Conservation (phyloP, 1,140 invertebrate genomes). For the Tetraneura akinire region DNA sequence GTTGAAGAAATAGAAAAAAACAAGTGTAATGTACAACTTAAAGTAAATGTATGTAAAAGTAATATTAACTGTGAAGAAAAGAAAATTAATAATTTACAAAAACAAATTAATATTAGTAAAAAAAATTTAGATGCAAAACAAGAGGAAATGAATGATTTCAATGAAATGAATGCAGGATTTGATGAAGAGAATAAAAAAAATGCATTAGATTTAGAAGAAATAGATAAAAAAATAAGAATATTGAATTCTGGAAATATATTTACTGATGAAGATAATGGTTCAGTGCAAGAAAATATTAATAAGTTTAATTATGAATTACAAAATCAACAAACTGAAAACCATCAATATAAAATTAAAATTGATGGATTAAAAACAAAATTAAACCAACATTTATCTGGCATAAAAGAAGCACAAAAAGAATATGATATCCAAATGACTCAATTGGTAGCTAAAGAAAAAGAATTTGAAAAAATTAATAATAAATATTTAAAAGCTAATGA, state of each 20-base stretch:
- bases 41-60: constrained; percentile 20
- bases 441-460: constrained; percentile 45
- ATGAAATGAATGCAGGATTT: constrained; percentile 33
- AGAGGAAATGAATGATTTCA: constrained; percentile 57
- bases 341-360: constrained; percentile 44
- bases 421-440: constrained; percentile 33
- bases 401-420: constrained; percentile 43
- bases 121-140: constrained; percentile 58
- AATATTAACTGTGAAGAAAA: constrained; percentile 15
- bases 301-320: constrained; percentile 39
- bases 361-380: constrained; percentile 45
- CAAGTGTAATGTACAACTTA: background rate
- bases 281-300: constrained; percentile 45
- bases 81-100: constrained; percentile 34
- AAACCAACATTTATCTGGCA: constrained; percentile 29
- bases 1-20: constrained; percentile 29
- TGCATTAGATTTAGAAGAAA: constrained; percentile 8
- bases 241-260: constrained; percentile 49
- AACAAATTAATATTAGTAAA: constrained; percentile 59
- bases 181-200: constrained; percentile 40
- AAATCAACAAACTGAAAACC: constrained; percentile 26
- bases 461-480: constrained; percentile 36
- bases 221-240: constrained; percentile 35
- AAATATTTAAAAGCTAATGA: constrained; percentile 20
- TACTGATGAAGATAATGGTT: constrained; percentile 42